Evolutionary conservation across 2,888 invertebrate species (phyloP).

Genomic region (Congeria kusceri): DNA sequence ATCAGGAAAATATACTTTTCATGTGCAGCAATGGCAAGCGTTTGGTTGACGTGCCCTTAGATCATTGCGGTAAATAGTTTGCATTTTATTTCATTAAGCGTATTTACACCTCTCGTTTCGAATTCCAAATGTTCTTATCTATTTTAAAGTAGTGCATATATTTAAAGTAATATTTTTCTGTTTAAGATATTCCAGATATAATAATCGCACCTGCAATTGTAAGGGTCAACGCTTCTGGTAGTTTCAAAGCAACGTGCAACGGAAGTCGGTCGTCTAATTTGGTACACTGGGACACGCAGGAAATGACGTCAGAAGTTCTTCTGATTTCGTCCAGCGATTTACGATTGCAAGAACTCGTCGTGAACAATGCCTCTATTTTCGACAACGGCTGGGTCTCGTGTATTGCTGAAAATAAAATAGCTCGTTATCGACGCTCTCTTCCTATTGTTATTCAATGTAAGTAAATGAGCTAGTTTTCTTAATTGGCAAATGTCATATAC

Average conservation of each 20-base stretch:
- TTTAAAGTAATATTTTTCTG: too few species aligned
- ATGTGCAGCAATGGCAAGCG: neutral
- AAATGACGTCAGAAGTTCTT: slow-evolving; percentile 49
- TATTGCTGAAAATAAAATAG: slow-evolving; percentile 62
- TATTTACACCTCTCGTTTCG: too few species aligned
- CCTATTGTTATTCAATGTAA: slow-evolving; percentile 63
- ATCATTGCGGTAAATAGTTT: neutral
- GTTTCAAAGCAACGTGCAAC: too few species aligned
- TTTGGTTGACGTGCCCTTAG: neutral
- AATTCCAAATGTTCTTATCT: too few species aligned
- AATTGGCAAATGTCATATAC: too few species aligned
- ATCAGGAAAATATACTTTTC: too few species aligned
- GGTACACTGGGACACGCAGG: slow-evolving; percentile 59
- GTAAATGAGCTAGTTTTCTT: neutral
- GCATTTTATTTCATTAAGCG: too few species aligned
- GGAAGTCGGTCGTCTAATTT: too few species aligned
- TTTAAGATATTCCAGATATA: too few species aligned
- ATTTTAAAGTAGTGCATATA: too few species aligned
- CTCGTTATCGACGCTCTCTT: slow-evolving; percentile 8
- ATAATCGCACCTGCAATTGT: too few species aligned
- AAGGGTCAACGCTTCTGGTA: too few species aligned
- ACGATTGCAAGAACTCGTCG: slow-evolving; percentile 42
- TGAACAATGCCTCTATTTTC: slow-evolving; percentile 53
- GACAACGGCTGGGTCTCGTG: slow-evolving; percentile 67
- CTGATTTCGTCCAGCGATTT: slow-evolving; percentile 37